Base-by-base conservation (phyloP, 2,797 vertebrate species). In the Aselliscus stoliczkanus region DNA sequence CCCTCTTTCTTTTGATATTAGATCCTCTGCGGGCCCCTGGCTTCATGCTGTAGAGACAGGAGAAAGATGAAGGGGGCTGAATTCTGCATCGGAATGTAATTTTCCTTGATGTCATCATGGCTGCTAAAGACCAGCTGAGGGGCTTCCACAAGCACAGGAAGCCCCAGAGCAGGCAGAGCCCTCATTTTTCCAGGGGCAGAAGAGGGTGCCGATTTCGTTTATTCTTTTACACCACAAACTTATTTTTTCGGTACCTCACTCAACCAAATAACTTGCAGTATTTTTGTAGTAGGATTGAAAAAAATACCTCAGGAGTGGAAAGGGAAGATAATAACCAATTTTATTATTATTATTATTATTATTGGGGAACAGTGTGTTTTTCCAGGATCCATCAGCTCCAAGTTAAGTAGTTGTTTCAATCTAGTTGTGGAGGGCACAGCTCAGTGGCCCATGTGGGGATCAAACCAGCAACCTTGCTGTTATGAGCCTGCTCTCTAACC, bases 1-100 rank as follows among this genome's bases (percentile, higher is more conserved):
- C 76, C 69, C 96, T 97, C 93, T 91, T 92, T 75, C 97, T 98
- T 98, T 98, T 97, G 98, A 97, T 98, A 97, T 92, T 65, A 97
- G 97, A 98, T 98, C 96, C 96, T 84, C 87, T 34, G 10, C 52
- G 60, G 95, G 98, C 90, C 89, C 84, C 79, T 96, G 34, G 17
- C 1, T 39, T 92, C 86, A 69, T 92, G 88, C 62, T 90, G 90
- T 64, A 96, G 92, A 91, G 70, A 97, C 50, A 67, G 97, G 80
- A 94, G 80, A 50, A 89, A 97, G 96, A 97, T 94, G n/a, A 96
- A 97, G 96, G 9, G 93, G 96, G 73, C 54, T 85, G 91, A 34
- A 82, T 29, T 87, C 62, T 93, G 93, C 95, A 90, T 52, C 3
- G 2, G 14, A 93, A 91, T 1, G 8, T 39, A 69, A 96, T 69